Base-by-base conservation (phyloP, 2,113 vertebrate genomes). In the Stegostoma tigrinum region DNA sequence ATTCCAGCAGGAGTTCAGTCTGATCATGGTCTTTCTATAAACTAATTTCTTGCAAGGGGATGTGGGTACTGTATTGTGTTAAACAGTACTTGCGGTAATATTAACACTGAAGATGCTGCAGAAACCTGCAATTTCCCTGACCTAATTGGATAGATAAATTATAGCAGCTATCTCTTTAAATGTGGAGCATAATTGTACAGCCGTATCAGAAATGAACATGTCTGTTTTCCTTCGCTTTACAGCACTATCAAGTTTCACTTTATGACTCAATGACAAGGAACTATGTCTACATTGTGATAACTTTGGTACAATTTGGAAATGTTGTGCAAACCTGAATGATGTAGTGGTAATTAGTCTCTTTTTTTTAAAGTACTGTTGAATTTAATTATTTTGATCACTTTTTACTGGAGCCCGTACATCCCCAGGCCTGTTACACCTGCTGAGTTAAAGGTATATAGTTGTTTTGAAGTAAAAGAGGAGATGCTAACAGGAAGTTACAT, bases 81-180 rank as follows among this genome's bases (percentile, higher is more conserved):
- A 90, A 52, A 90, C 52, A 34, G 24, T 90, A 17, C 30, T 90
- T 12, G 24, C 7, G 42, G 48, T 30, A 61, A 17, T 52, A 34
- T 34, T 90, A 90, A 55, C 55, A 90, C 23, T 48, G 48, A 27
- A 89, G 86, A 27, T 30, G 14, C 24, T 90, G 87, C 23, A 61
- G 52, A 27, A 61, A 55, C 86, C 45, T 34, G 55, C 45, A 90
- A 61, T 48, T 55, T 48, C 19, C 45, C 52, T 55, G 5, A 61
- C 23, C 48, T 34, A 89, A 89, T 61, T 90, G 87, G 87, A 90
- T 24, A 90, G 48, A 90, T 90, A 27, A 90, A 90, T 90, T 90
- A 90, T 61, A 55, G 52, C 87, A 90, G 24, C 4, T 14, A 90
- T 34, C 24, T 90, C 55, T 52, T 90, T 15, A 90, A 90, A 90